Evolutionary conservation across 2,888 invertebrate genomes (phyloP), one percentile per base, ranked within the genome.

Genomic region (Tipula confusa): DNA sequence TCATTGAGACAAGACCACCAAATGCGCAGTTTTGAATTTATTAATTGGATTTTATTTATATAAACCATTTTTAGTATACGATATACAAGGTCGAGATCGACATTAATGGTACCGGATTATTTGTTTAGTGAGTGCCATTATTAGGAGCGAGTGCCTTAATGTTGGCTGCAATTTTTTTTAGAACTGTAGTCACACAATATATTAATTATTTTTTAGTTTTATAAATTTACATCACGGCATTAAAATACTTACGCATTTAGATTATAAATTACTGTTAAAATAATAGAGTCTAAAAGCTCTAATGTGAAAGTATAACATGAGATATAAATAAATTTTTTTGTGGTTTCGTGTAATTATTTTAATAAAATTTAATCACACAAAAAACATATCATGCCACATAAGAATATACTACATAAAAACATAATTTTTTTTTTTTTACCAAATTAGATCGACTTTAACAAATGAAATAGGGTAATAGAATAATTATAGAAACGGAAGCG

Each of bases 201-300:
- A n/a, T n/a, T 3, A 43, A n/a, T 43, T n/a, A n/a, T 43, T 43
- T 43, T n/a, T 43, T 43, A 43, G 1, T 43, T 3, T 43, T 43
- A 43, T n/a, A n/a, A 43, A 43, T n/a, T 64, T 64, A 64, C 64
- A 64, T 64, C 64, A 64, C 64, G 64, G 9, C 24, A 24, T 18
- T 7, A 64, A 9, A 64, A 64, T 18, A 64, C n/a, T n/a, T n/a
- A 24, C 64, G 64, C 64, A 24, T 64, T 64, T 64, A 24, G 64
- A 64, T 64, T 64, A 64, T 64, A 64, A 64, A 64, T 64, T 64
- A 64, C 64, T 64, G 7, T 64, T 11, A 64, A 64, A 64, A 64
- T 1, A 2, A 64, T 24, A 18, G 64, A 64, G 64, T 64, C 64
- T 64, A 24, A 64, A 64, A 64, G 1, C 1, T 64, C 9, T 64